Percentiles rank a stretch among this genome's conserved stretches.
Evolutionary conservation across 2,888 invertebrate genomes (phyloP).

Genomic region (Aporophyla lueneburgensis): DNA sequence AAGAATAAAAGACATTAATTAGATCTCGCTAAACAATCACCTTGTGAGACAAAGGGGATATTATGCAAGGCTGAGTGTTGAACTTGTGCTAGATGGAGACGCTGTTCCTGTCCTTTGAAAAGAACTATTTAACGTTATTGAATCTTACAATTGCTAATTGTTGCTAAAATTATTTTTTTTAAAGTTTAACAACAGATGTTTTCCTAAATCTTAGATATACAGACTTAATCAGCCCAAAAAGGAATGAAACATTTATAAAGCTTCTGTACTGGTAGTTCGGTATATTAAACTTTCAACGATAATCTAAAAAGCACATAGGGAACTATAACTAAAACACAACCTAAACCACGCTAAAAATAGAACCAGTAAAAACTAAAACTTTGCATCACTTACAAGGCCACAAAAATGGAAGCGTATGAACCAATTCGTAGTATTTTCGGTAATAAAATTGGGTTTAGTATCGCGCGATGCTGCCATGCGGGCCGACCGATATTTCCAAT

Average conservation of each 20-base stretch:
- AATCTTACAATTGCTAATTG: too few relatives aligned
- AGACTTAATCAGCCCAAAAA: too few relatives aligned
- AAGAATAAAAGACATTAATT: constrained; percentile 34
- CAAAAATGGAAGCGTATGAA: constrained; percentile 64
- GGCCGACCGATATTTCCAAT: constrained; percentile 79
- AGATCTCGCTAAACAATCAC: constrained; percentile 35
- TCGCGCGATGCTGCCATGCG: constrained; percentile 77
- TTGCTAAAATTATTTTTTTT: too few relatives aligned
- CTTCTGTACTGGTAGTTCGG: not conserved
- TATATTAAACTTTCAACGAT: not conserved
- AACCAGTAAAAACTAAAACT: constrained; percentile 27
- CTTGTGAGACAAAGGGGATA: constrained; percentile 20
- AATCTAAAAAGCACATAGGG: not conserved
- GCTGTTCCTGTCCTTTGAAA: not conserved
- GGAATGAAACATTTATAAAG: not conserved
- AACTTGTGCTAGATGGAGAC: not conserved
- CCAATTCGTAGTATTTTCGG: constrained; percentile 73
- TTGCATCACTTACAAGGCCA: constrained; percentile 35
- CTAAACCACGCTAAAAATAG: not conserved
- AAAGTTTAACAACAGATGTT: too few relatives aligned
- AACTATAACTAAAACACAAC: not conserved
- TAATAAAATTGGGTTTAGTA: constrained; percentile 78
- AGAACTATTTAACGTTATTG: too few relatives aligned
- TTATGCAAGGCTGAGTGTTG: constrained; percentile 34
- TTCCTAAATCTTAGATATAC: too few relatives aligned